These are phyloP conservation scores for Trilocha varians DNA, from an alignment of 2,888 invertebrate genomes.

Conservation along the genomic window DNA sequence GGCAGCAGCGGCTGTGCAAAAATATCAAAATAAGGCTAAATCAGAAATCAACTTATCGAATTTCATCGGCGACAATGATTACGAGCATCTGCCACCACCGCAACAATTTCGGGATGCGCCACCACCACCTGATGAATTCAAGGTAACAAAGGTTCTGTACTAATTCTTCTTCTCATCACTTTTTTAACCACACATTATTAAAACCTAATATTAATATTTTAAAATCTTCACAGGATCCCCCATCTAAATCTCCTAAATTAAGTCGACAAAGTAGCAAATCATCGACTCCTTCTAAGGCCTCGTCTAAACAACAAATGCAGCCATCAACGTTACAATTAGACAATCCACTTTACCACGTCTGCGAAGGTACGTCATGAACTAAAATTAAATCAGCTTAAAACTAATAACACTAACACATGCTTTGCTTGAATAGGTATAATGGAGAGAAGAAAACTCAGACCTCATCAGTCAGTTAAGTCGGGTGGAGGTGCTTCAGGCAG, in stretches of 20 bases:
- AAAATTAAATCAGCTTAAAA: constrained; percentile 27
- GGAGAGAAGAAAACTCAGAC: constrained; percentile 61
- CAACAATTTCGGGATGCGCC: constrained; percentile 88
- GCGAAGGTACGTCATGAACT: constrained; percentile 74
- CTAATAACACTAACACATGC: constrained; percentile 32
- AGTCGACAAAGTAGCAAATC: constrained; percentile 63
- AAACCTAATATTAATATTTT: constrained; percentile 1
- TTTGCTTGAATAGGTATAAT: constrained; percentile 56
- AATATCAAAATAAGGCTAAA: constrained; percentile 67
- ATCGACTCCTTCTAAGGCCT: constrained; percentile 59
- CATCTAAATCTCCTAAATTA: constrained; percentile 54
- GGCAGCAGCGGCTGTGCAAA: constrained; percentile 36
- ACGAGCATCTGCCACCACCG: constrained; percentile 86
- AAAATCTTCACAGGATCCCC: constrained; percentile 46
- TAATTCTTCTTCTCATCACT: neutral
- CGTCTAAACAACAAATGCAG: constrained; percentile 40
- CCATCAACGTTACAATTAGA: constrained; percentile 69
- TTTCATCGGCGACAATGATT: constrained; percentile 72
- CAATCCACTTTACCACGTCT: constrained; percentile 86
- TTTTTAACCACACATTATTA: constrained; percentile 7
- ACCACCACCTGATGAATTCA: constrained; percentile 83
- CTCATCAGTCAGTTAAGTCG: constrained; percentile 50
- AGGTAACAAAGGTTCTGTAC: constrained; percentile 31
- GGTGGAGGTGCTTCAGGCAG: constrained; percentile 29
- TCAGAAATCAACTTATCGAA: constrained; percentile 75